Conservation (phyloP, 1,140 invertebrate genomes). For the Megalonaias nervosa region DNA sequence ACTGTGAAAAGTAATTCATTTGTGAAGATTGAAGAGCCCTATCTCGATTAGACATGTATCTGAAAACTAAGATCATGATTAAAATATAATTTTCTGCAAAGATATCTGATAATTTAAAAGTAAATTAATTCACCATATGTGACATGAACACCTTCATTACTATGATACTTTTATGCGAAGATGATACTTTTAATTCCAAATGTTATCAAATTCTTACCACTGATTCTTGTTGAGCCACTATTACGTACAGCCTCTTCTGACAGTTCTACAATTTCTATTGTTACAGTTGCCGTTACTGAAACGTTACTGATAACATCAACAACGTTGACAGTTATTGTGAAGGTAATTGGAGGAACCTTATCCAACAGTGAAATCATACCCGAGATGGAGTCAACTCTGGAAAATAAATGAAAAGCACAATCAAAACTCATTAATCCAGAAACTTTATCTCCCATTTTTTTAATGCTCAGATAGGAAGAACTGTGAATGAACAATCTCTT, state of each 20-base stretch:
- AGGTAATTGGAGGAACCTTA: constrained; percentile 24
- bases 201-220: constrained; percentile 76
- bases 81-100: too few relatives aligned
- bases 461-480: too few relatives aligned
- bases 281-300: constrained; percentile 81
- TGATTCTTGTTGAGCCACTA: constrained; percentile 92
- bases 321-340: constrained; percentile 17
- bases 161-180: too few relatives aligned
- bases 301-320: constrained; percentile 68
- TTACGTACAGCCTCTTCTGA: constrained; percentile 94
- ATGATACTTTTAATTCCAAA: too few relatives aligned
- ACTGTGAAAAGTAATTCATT: too few relatives aligned
- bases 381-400: constrained; percentile 3
- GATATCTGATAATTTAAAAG: too few relatives aligned
- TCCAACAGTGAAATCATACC: constrained; percentile 14
- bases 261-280: constrained; percentile 92
- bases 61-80: too few relatives aligned
- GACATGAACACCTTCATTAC: too few relatives aligned
- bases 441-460: neutral
- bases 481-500: too few relatives aligned
- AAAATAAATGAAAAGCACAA: neutral
- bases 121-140: too few relatives aligned
- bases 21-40: too few relatives aligned
- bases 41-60: too few relatives aligned
- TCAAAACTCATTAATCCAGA: neutral